Percentiles rank a stretch among this genome's conserved stretches.
Conservation (phyloP, 1,140 invertebrate genomes). For the Glossosoma conforme region DNA sequence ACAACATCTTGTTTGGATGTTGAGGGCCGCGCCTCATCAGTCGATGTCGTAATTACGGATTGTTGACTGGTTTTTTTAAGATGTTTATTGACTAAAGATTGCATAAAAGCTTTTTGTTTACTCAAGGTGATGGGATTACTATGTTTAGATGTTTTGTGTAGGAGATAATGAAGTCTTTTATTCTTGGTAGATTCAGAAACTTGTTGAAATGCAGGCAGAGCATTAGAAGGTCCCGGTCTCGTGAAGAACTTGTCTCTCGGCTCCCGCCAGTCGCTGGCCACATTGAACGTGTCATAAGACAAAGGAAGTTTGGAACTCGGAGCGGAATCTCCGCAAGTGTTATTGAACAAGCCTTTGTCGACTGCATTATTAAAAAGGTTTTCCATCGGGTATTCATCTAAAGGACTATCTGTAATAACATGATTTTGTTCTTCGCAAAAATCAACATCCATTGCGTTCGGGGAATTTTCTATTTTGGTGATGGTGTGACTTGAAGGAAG, state of each 20-base stretch:
- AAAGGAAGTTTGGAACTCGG: too few relatives aligned
- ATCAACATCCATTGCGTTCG: slow-evolving; percentile 13
- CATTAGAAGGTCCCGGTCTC: not conserved
- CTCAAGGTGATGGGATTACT: slow-evolving; percentile 47
- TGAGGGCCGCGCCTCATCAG: slow-evolving; percentile 39
- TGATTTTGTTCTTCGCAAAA: not conserved
- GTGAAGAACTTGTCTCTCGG: too few relatives aligned
- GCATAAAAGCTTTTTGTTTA: slow-evolving; percentile 49
- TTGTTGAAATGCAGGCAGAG: not conserved
- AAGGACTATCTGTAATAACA: slow-evolving; percentile 43
- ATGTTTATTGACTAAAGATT: slow-evolving; percentile 48
- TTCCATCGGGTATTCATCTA: slow-evolving; percentile 48
- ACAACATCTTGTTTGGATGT: slow-evolving; percentile 42
- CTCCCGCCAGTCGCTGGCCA: too few relatives aligned
- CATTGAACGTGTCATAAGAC: too few relatives aligned
- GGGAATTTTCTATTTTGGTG: slow-evolving; percentile 13
- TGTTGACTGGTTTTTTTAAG: slow-evolving; percentile 42
- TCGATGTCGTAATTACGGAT: slow-evolving; percentile 8
- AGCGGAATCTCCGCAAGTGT: too few relatives aligned
- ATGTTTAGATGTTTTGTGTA: slow-evolving; percentile 50
- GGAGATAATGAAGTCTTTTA: slow-evolving; percentile 47
- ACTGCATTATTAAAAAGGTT: slow-evolving; percentile 47
- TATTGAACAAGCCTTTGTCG: slow-evolving; percentile 44
- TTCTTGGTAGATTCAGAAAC: slow-evolving; percentile 45
- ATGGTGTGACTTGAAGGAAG: slow-evolving; percentile 14